These are phyloP conservation scores for Endotricha flammealis DNA, from an alignment of 2,888 invertebrate genomes.

Conservation along the genomic window DNA sequence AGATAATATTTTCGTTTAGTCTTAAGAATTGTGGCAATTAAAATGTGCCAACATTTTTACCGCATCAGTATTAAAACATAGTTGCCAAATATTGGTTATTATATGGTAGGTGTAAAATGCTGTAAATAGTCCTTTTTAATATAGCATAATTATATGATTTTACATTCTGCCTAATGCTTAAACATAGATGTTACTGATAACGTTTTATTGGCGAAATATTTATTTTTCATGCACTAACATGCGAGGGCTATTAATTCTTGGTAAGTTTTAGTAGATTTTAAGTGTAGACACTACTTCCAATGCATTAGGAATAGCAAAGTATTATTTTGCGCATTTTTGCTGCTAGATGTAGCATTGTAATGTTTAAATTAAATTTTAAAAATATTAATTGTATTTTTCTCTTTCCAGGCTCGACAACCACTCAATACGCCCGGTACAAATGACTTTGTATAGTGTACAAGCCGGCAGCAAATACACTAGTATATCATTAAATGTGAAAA, in stretches of 20 bases:
- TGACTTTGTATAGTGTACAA: slow-evolving; percentile 84
- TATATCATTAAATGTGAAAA: slow-evolving; percentile 72
- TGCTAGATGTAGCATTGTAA: slow-evolving; percentile 19
- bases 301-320: slow-evolving; percentile 11
- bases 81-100: slow-evolving; percentile 67
- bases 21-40: slow-evolving; percentile 56
- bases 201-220: slow-evolving; percentile 55
- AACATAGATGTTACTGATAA: slow-evolving; percentile 35
- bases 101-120: slow-evolving; percentile 61
- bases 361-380: slow-evolving; percentile 9
- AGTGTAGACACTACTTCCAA: slow-evolving; percentile 18
- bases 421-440: slow-evolving; percentile 88
- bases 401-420: slow-evolving; percentile 88
- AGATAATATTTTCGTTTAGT: slow-evolving; percentile 65
- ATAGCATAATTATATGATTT: slow-evolving; percentile 40
- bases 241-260: slow-evolving; percentile 58
- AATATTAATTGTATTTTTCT: slow-evolving; percentile 33
- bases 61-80: slow-evolving; percentile 76
- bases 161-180: slow-evolving; percentile 48
- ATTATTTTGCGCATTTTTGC: slow-evolving; percentile 8
- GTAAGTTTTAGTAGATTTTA: slow-evolving; percentile 47
- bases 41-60: slow-evolving; percentile 78
- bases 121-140: slow-evolving; percentile 67
- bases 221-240: slow-evolving; percentile 72
- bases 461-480: slow-evolving; percentile 70